Base-by-base conservation (phyloP, 2,888 invertebrate genomes). In the Dyspetes luteomarginatus region DNA sequence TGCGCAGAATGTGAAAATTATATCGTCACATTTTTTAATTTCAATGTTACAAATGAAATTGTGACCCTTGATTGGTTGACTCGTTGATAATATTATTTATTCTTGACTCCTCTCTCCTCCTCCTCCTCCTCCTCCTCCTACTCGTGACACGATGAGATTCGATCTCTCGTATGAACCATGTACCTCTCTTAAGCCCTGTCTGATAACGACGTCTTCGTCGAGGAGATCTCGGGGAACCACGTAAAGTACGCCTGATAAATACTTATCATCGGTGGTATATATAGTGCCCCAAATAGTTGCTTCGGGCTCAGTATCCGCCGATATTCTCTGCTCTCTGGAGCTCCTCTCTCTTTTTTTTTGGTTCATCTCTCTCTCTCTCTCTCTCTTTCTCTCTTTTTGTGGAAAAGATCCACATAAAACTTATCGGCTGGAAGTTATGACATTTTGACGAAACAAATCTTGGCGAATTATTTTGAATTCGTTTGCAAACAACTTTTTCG, bases 261-360 rank as follows among this genome's bases (percentile, higher is more conserved):
- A 89, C 88, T 90, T 90, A 91, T 91, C 91, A 85, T 58, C 80
- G 62, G 73, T 85, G 86, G 82, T 91, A 91, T 91, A 91, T 91
- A 89, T 91, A 91, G 85, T 88, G 87, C 85, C 77, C 85, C 79
- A 85, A 89, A 90, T 88, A 87, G 85, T 88, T 84, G 81, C 82
- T 85, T 85, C 85, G 85, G 82, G 84, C 85, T 88, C 89, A 91
- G 91, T 90, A 88, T 82, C 82, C 73, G 74, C 24, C 77, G 82
- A 86, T 83, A 73, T 74, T 86, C 78, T 78, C 19, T 15, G 67
- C 68, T 74, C 84, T 69, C 67, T 43, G 52, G 68, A 69, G 56
- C 69, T 68, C 50, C 58, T 41, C 17, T 48, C 28, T n/a, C n/a
- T n/a, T n/a, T n/a, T n/a, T n/a, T n/a, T n/a, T 41, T 15, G 19